A percentile compares a stretch with the other conserved stretches of the same genome.
These are phyloP conservation scores for Synchiropus splendidus DNA, from an alignment of 2,113 vertebrate genomes.

Conservation along the genomic window DNA sequence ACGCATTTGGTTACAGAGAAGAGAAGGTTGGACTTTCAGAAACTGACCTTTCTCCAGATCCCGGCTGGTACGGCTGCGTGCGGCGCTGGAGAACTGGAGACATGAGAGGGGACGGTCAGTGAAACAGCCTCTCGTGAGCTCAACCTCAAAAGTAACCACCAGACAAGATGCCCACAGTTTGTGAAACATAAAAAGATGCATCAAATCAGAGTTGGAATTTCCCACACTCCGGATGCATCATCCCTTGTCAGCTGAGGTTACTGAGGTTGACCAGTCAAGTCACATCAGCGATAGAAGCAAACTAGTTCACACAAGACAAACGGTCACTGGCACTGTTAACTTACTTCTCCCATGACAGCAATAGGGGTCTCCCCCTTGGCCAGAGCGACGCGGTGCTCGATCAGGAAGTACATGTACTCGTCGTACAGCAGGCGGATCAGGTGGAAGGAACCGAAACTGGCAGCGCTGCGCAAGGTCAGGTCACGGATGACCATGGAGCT, in stretches of 20 bases:
- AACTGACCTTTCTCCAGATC: conserved; percentile 76
- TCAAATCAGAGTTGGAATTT: no score
- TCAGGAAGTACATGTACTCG: conserved; percentile 91
- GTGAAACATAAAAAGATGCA: no score
- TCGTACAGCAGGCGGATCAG: conserved; percentile 86
- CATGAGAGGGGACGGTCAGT: background rate
- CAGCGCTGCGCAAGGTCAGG: conserved; percentile 83
- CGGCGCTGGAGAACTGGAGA: conserved; percentile 74
- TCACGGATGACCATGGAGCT: conserved; percentile 92
- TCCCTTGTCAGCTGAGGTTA: no score
- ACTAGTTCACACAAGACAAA: no score
- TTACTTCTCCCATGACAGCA: conserved; percentile 89
- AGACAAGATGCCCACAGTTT: no score
- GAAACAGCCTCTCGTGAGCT: no score
- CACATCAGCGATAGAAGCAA: no score
- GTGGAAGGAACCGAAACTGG: conserved; percentile 88
- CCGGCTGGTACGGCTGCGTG: conserved; percentile 65
- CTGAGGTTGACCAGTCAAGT: no score
- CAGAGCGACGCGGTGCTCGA: conserved; percentile 86
- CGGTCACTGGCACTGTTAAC: background rate
- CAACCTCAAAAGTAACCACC: no score
- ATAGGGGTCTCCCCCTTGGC: conserved; percentile 86
- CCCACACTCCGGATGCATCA: no score
- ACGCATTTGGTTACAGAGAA: background rate
- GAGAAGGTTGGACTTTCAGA: conserved; percentile 4